A percentile compares a stretch with the other conserved stretches of the same genome.
Conservation (phyloP, 2,113 vertebrate species). For the Microcebus tavaratra region DNA sequence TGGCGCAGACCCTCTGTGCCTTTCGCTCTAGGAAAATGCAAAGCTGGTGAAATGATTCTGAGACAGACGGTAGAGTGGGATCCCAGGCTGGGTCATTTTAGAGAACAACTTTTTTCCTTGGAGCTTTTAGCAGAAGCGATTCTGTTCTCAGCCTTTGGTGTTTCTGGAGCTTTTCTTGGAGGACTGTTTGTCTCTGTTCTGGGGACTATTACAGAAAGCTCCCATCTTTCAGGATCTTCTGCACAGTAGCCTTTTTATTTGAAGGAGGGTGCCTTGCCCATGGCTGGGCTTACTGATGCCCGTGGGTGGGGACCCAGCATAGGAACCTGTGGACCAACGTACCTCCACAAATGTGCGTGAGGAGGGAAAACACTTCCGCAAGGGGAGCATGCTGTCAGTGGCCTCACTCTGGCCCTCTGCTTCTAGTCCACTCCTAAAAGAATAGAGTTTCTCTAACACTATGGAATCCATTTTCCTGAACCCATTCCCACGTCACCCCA, state of each 20-base stretch:
- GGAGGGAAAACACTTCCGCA: not conserved
- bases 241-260: conserved; percentile 35
- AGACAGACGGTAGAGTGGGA: not conserved
- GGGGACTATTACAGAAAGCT: conserved; percentile 29
- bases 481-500: not conserved
- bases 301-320: not conserved
- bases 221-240: not conserved
- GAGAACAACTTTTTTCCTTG: conserved; percentile 38
- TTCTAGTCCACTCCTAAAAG: not conserved
- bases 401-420: not conserved
- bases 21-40: conserved; percentile 55
- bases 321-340: not conserved
- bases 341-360: not conserved
- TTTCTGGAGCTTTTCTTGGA: conserved; percentile 18
- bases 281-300: not conserved
- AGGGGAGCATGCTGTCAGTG: not conserved
- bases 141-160: not conserved
- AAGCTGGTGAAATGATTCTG: conserved; percentile 46
- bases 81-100: not conserved
- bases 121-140: not conserved
- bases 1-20: not conserved
- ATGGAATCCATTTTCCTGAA: not conserved
- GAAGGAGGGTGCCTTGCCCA: not conserved
- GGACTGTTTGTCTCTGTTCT: not conserved
- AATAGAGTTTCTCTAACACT: not conserved